A percentile compares a stretch with the other conserved stretches of the same genome.
Conservation (phyloP, 92 coral and sea anemone species). For the Meandrina meandrites region DNA sequence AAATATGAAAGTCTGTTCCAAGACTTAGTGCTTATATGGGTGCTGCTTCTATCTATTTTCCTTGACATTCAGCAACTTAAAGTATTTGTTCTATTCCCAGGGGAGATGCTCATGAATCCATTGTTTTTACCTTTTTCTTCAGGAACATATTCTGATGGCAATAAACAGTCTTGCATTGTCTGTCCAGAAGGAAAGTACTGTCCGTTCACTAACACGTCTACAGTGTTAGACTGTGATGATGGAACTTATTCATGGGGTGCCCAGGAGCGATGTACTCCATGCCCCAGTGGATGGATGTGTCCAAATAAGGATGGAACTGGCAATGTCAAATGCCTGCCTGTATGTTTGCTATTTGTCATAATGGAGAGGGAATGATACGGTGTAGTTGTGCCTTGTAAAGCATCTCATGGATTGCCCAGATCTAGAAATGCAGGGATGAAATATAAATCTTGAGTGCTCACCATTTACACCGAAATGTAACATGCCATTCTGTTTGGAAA, state of each 20-base stretch:
- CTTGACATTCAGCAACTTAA: background rate
- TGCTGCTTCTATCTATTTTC: background rate
- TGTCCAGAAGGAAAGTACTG: conserved; percentile 89
- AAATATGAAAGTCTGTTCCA: background rate
- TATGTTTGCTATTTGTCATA: conserved; percentile 33
- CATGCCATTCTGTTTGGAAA: no score
- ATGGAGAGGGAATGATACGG: background rate
- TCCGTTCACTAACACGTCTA: conserved; percentile 54
- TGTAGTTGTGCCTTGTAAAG: background rate
- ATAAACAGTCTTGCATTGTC: conserved; percentile 73
- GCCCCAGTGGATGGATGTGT: conserved; percentile 92
- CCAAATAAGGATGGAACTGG: conserved; percentile 83
- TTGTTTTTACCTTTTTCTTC: background rate
- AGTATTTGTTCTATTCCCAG: background rate
- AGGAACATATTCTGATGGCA: conserved; percentile 89
- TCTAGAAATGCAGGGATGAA: background rate
- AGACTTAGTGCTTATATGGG: background rate
- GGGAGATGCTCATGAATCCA: background rate
- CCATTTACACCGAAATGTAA: no score
- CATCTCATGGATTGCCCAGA: background rate
- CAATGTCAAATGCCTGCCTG: conserved; percentile 87
- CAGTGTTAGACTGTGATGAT: conserved; percentile 56
- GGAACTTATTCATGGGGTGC: conserved; percentile 84
- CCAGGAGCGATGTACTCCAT: conserved; percentile 70
- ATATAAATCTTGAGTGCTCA: no score